Evolutionary conservation across 2,888 invertebrate species (phyloP), one percentile per base, ranked within the genome.

Genomic region (Branchinecta sandiegonensis): DNA sequence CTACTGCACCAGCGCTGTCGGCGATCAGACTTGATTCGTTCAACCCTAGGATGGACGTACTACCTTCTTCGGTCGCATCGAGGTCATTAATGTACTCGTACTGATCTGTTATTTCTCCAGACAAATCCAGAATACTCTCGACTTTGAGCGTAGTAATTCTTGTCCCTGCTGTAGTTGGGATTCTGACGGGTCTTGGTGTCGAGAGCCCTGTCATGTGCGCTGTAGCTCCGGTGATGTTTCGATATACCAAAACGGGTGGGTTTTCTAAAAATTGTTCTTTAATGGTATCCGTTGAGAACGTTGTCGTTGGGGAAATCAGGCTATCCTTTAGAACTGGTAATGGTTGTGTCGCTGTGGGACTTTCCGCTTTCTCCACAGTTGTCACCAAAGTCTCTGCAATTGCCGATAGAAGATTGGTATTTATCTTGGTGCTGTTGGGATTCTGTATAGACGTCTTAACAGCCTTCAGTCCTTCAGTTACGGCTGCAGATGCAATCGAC

Each of bases 31-130:
- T 17, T 56, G 63, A 56, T n/a, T 17, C 23, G 63, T 23, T 23
- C 37, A 37, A 37, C 37, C 37, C 37, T 37, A 37, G 37, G n/a
- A 17, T 56, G 23, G 14, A 17, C 23, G 14, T 23, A 10, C n/a
- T 17, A 56, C 63, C 63, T 17, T 17, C 63, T 56, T 56, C 63
- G 23, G 63, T 56, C 23, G 63, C 8, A 56, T 56, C 63, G 10
- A 56, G 11, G n/a, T 56, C 10, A 23, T 56, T 56, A 17, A 56
- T 23, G n/a, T 56, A n/a, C 8, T n/a, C 23, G n/a, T n/a, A 17
- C n/a, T 17, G 23, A 10, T 56, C 63, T 23, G n/a, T n/a, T 23
- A 17, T n/a, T 23, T 56, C 63, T 23, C 63, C 63, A 17, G 63
- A 56, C 23, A 10, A 3, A 56, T 56, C 63, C 8, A 17, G 23